These are phyloP conservation scores for Blastobasis lacticolella DNA, from an alignment of 2,888 invertebrate species.

Conservation along the genomic window DNA sequence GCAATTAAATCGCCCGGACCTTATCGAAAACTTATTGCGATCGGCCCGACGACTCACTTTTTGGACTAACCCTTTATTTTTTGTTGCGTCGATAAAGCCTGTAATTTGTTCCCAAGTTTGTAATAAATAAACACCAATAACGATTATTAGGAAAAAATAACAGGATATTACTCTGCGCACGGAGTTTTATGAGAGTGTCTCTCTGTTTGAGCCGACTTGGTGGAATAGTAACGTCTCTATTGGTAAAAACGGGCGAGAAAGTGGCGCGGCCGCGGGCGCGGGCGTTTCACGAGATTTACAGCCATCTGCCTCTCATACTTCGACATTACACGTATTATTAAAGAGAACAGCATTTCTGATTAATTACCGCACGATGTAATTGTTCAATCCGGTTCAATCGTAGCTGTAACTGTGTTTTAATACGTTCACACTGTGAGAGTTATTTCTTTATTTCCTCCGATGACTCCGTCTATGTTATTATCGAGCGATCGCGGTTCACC, in stretches of 20 bases:
- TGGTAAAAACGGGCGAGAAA: constrained; percentile 65
- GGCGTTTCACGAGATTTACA: constrained; percentile 57
- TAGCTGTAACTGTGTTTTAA: constrained; percentile 46
- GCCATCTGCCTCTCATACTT: constrained; percentile 49
- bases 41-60: constrained; percentile 71
- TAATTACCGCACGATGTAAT: constrained; percentile 60
- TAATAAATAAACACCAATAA: constrained; percentile 75
- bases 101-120: constrained; percentile 67
- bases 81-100: constrained; percentile 67
- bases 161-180: constrained; percentile 63
- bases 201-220: constrained; percentile 46
- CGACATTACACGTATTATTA: constrained; percentile 69
- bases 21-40: constrained; percentile 74
- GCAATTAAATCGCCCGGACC: constrained; percentile 72
- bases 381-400: constrained; percentile 52
- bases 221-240: constrained; percentile 68
- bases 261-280: constrained; percentile 53
- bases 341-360: constrained; percentile 56
- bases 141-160: constrained; percentile 73
- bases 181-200: constrained; percentile 60
- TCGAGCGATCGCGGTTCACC: constrained; percentile 26
- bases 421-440: constrained; percentile 49
- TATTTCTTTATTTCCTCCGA: constrained; percentile 50
- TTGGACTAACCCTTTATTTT: constrained; percentile 72
- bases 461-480: constrained; percentile 35